Percentiles rank a stretch among this genome's conserved stretches.
Conservation (phyloP, 2,113 vertebrate species). For the Anser brachyrhynchus region DNA sequence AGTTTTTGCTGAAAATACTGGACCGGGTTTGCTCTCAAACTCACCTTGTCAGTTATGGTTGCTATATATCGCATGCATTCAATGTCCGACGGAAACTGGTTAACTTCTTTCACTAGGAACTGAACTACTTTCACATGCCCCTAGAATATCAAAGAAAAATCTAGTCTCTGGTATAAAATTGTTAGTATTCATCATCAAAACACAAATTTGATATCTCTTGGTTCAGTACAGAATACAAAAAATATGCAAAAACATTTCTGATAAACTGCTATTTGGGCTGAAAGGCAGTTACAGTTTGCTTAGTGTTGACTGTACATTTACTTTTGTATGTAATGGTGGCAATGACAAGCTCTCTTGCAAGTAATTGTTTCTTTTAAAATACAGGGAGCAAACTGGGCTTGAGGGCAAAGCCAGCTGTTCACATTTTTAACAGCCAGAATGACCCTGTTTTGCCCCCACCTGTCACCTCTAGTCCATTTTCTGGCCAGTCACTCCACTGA, state of each 20-base stretch:
- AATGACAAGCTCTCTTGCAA: neutral
- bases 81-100: constrained; percentile 98
- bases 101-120: constrained; percentile 98
- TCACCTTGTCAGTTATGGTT: constrained; percentile 97
- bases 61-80: constrained; percentile 99
- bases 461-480: neutral
- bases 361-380: neutral
- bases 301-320: neutral
- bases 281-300: neutral
- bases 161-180: neutral
- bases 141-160: constrained; percentile 71
- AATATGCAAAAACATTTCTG: neutral
- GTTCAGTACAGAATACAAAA: neutral
- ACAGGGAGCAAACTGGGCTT: neutral
- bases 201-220: neutral
- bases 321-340: neutral
- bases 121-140: constrained; percentile 98
- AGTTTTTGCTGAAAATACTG: neutral
- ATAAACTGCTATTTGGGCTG: neutral
- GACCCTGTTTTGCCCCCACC: neutral
- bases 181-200: neutral
- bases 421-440: neutral
- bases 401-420: neutral
- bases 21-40: neutral
- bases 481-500: accelerated